Percentiles rank a stretch among this genome's conserved stretches.
phyloP scores from a whole-genome alignment of 2,888 invertebrate species.

The Calliscelio sp. region DNA sequence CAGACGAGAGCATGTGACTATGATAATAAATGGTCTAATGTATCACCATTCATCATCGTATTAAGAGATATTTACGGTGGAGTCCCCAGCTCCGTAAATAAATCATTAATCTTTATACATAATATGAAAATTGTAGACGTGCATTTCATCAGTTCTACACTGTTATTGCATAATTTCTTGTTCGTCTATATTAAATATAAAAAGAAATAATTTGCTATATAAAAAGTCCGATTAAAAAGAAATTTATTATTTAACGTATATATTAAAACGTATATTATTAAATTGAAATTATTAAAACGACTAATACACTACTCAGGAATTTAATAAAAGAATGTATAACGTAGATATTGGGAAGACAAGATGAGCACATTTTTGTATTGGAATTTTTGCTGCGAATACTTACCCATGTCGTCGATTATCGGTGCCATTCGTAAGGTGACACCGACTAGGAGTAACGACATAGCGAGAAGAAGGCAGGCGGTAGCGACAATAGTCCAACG shows the following conservation, averaged over 20 bases:
- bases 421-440: slow-evolving; percentile 97
- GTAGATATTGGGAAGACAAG: no score
- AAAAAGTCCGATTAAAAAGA: no score
- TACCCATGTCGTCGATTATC: slow-evolving; percentile 98
- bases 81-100: slow-evolving; percentile 5
- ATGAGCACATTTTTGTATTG: no score
- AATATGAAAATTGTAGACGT: not conserved
- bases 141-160: not conserved
- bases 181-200: no score
- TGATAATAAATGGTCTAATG: slow-evolving; percentile 27
- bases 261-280: no score
- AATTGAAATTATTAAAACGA: no score
- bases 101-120: slow-evolving; percentile 27
- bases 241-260: no score
- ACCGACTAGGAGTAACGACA: slow-evolving; percentile 96
- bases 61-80: slow-evolving; percentile 21
- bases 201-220: not conserved
- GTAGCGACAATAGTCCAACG: slow-evolving; percentile 97
- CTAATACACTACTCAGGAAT: no score
- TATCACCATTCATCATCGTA: slow-evolving; percentile 22
- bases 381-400: no score
- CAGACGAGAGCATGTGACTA: not conserved
- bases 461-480: slow-evolving; percentile 94
- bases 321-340: no score
- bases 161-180: no score